phyloP scores from a whole-genome alignment of 2,797 vertebrate species.

The Delichon dasypus region DNA sequence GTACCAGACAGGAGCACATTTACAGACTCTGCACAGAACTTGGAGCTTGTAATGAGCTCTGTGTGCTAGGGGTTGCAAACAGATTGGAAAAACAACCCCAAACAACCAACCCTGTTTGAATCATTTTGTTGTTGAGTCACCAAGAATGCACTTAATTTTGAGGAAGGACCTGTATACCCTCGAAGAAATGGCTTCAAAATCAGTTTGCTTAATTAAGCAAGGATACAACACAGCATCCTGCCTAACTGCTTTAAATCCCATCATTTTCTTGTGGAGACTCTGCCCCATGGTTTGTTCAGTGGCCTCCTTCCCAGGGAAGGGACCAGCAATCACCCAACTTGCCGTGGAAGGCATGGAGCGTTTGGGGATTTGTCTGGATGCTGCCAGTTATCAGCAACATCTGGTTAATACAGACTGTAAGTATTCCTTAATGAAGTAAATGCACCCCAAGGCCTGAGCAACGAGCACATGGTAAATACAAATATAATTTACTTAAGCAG shows the following conservation, averaged over 20 bases:
- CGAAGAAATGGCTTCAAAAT: background rate
- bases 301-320: background rate
- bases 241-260: background rate
- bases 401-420: conserved; percentile 35
- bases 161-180: background rate
- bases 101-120: background rate
- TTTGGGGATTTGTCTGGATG: background rate
- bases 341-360: background rate
- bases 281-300: background rate
- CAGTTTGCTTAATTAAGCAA: background rate
- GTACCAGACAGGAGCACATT: background rate
- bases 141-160: background rate
- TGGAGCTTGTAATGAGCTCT: background rate
- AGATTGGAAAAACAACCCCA: accelerated
- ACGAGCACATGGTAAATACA: conserved; percentile 36
- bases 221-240: background rate
- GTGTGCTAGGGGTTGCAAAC: background rate
- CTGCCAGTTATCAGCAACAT: conserved; percentile 44
- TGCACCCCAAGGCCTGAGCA: conserved; percentile 56
- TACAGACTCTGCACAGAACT: background rate
- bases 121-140: background rate
- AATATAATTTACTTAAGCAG: conserved; percentile 38
- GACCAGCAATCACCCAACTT: background rate
- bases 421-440: conserved; percentile 51
- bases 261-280: background rate